Conservation (phyloP, 1,140 invertebrate genomes). For the Pinna nobilis region DNA sequence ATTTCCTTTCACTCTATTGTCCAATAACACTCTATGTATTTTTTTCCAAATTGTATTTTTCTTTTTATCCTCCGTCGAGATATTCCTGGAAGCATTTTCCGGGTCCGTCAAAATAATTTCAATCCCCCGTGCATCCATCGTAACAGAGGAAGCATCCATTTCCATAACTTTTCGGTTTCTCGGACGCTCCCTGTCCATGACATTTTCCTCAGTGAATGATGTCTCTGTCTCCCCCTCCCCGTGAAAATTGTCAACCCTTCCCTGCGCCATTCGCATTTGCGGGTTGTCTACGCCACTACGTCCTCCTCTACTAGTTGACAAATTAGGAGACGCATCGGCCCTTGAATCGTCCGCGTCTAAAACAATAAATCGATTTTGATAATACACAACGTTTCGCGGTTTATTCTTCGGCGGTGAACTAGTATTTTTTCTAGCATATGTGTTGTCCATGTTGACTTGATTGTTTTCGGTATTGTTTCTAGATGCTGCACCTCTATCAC, state of each 20-base stretch:
- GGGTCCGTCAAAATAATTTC: slow-evolving; percentile 44
- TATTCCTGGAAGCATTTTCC: slow-evolving; percentile 39
- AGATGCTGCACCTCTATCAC: background rate
- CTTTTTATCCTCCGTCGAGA: slow-evolving; percentile 20
- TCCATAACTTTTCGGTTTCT: slow-evolving; percentile 31
- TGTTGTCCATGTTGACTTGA: background rate
- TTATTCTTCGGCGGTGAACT: slow-evolving; percentile 20
- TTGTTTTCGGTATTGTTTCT: background rate
- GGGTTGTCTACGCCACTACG: slow-evolving; percentile 25
- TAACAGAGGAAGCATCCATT: slow-evolving; percentile 42
- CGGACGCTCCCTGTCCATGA: slow-evolving; percentile 2
- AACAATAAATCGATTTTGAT: slow-evolving; percentile 52
- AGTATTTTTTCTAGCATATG: background rate
- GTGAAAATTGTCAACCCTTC: background rate
- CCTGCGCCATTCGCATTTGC: slow-evolving; percentile 22
- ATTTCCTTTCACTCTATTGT: slow-evolving; percentile 39
- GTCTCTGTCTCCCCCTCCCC: slow-evolving; percentile 5
- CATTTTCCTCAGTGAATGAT: slow-evolving; percentile 26
- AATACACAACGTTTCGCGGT: slow-evolving; percentile 32
- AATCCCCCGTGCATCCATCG: slow-evolving; percentile 44
- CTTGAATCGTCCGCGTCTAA: slow-evolving; percentile 32
- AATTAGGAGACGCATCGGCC: slow-evolving; percentile 5
- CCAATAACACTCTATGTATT: slow-evolving; percentile 33
- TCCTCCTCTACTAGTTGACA: slow-evolving; percentile 7
- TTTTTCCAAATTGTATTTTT: slow-evolving; percentile 36